Conservation (phyloP, 2,888 invertebrate species). For the Bedellia somnulentella region DNA sequence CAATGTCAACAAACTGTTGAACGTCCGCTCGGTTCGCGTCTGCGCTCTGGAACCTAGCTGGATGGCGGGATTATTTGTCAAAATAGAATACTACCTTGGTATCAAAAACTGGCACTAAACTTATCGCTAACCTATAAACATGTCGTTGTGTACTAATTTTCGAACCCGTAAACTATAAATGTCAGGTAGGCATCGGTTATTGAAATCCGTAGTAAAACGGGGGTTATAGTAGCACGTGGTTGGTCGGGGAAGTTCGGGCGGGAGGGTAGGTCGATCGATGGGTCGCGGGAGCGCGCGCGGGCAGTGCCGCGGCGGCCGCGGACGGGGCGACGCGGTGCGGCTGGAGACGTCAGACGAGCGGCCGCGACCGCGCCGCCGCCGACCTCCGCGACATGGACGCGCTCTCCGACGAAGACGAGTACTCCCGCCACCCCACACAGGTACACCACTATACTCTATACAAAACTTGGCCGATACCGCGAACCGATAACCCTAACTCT, state of each 20-base stretch:
- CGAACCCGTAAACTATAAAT: too few relatives aligned
- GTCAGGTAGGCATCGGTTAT: not conserved
- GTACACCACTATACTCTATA: too few relatives aligned
- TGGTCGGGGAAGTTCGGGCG: conserved; percentile 20
- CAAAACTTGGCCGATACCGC: not conserved
- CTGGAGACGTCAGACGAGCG: conserved; percentile 28
- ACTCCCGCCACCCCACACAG: conserved; percentile 47
- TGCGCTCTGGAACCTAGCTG: conserved; percentile 20
- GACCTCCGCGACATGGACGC: conserved; percentile 38
- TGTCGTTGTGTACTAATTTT: too few relatives aligned
- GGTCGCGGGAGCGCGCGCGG: conserved; percentile 15
- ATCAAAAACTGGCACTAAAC: too few relatives aligned
- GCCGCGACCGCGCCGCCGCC: conserved; percentile 14
- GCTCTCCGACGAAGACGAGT: conserved; percentile 55
- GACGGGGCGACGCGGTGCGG: conserved; percentile 47
- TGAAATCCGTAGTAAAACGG: too few relatives aligned
- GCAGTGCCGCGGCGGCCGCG: conserved; percentile 52
- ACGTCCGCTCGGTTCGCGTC: conserved; percentile 32
- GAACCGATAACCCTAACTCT: not conserved
- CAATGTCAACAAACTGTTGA: conserved; percentile 47
- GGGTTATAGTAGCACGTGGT: conserved; percentile 10
- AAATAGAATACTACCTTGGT: too few relatives aligned
- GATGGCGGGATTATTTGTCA: conserved; percentile 4
- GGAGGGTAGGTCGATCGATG: conserved; percentile 27
- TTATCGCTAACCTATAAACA: too few relatives aligned